phyloP scores from a whole-genome alignment of 2,797 vertebrate genomes.

The Enteromius afrohamiltoni region DNA sequence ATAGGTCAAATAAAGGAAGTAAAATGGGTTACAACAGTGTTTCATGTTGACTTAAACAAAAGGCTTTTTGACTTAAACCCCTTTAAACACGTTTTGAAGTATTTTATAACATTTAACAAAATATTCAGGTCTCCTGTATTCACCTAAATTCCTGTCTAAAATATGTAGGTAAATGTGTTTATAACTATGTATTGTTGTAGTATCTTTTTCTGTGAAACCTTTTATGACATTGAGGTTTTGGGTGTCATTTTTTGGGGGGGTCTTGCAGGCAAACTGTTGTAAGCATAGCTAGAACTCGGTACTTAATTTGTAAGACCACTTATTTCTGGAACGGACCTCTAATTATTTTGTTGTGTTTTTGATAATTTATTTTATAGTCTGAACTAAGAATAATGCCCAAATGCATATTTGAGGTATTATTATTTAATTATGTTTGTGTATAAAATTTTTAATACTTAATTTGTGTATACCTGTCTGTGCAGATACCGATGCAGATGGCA shows the following conservation, averaged over 20 bases:
- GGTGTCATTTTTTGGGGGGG: slow-evolving; percentile 2
- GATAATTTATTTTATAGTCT: not conserved
- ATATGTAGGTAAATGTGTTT: not conserved
- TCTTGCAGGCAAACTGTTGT: not conserved
- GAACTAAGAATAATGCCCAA: not conserved
- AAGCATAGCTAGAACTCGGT: not conserved
- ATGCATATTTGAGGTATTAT: not conserved
- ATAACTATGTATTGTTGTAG: not conserved
- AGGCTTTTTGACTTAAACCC: too few species aligned
- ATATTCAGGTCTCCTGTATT: not conserved
- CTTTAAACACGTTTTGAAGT: not conserved
- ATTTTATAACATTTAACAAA: not conserved
- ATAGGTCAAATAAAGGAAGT: not conserved
- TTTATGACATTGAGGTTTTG: slow-evolving; percentile 25
- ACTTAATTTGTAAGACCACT: not conserved
- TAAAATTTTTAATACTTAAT: slow-evolving; percentile 45
- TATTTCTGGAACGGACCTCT: not conserved
- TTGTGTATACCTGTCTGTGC: slow-evolving; percentile 77
- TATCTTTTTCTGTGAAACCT: not conserved
- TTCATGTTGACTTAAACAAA: not conserved
- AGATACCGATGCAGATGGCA: slow-evolving; percentile 85
- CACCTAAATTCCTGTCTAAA: not conserved
- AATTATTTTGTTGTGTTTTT: not conserved
- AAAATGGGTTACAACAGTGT: not conserved
- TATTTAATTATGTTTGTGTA: slow-evolving; percentile 50